Evolutionary conservation across 2,113 vertebrate species (phyloP), one percentile per base, ranked within the genome.

Genomic region (Thinocorus orbignyianus): DNA sequence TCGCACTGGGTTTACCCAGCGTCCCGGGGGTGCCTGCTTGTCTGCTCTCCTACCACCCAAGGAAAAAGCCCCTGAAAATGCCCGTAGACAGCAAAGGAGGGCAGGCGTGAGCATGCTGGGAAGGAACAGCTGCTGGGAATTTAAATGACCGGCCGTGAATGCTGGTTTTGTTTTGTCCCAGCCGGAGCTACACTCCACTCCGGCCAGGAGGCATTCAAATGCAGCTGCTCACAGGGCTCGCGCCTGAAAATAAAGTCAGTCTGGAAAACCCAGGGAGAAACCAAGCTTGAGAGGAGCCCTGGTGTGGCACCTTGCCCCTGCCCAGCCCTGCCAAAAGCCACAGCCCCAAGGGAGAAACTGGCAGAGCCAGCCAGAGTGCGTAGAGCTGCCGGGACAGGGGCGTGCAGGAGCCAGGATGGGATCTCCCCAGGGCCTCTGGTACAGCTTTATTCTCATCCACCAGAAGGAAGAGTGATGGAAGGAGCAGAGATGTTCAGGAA

Each of bases 41-140:
- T 11, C 25, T 16, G 33, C 12, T 78, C 16, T 20, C 10, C 22
- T 24, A 2, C 8, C 3, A 6, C 11, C 6, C 72, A 33, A 26
- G 42, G 60, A 24, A 85, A 88, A 88, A 92, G 3, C 44, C 64
- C 44, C n/a, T 3, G 2, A 17, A 69, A 68, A 48, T 19, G 77
- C 46, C 72, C 10, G 35, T 3, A 46, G 89, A 30, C 44, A 35
- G 81, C 41, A 31, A 83, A 84, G 81, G 61, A 94, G 65, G 35
- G 66, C 9, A 2, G 70, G 69, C 39, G 7, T 58, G 71, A 60
- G 64, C 3, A 24, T 64, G 86, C 55, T 3, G 72, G 82, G n/a
- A 92, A n/a, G 61, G 65, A 93, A 93, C 90, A 49, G 93, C 92
- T 80, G 96, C 95, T 72, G 92, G 81, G 96, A 96, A 96, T 96